Percentiles rank a stretch among this genome's conserved stretches.
Evolutionary conservation across 2,113 vertebrate genomes (phyloP).

Genomic region (Tamias sibiricus): DNA sequence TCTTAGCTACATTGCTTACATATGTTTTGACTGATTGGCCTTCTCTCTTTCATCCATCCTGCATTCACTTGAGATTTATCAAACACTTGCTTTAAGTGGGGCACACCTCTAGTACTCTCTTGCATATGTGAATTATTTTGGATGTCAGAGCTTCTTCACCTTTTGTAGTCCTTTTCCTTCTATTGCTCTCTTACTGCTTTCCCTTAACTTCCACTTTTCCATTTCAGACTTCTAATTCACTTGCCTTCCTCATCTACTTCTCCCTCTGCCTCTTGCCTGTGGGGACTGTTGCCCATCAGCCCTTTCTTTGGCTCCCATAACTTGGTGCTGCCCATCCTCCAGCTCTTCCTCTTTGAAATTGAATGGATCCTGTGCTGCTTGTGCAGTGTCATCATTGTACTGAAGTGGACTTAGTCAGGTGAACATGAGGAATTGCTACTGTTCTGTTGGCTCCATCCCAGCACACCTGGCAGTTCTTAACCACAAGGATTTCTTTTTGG

Average conservation of each 20-base stretch:
- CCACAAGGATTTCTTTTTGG: neutral
- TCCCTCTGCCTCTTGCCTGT: neutral
- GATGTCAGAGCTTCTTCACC: neutral
- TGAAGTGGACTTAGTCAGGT: neutral
- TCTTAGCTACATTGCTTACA: neutral
- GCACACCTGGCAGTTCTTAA: neutral
- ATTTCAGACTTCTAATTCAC: neutral
- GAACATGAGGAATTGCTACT: neutral
- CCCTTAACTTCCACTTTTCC: constrained; percentile 46
- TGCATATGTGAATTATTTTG: neutral
- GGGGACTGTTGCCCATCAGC: neutral
- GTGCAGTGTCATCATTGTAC: neutral
- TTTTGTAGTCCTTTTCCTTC: neutral
- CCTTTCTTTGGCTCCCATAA: neutral
- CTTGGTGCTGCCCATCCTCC: neutral
- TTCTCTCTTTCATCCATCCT: neutral
- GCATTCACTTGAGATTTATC: neutral
- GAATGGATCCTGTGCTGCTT: neutral
- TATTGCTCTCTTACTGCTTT: neutral
- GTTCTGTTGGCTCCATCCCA: neutral
- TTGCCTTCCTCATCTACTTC: neutral
- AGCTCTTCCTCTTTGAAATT: neutral
- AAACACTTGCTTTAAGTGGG: neutral
- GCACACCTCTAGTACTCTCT: neutral
- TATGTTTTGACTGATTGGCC: neutral